These are phyloP conservation scores for Allophyes oxyacanthae DNA, from an alignment of 2,888 invertebrate genomes.

Conservation along the genomic window DNA sequence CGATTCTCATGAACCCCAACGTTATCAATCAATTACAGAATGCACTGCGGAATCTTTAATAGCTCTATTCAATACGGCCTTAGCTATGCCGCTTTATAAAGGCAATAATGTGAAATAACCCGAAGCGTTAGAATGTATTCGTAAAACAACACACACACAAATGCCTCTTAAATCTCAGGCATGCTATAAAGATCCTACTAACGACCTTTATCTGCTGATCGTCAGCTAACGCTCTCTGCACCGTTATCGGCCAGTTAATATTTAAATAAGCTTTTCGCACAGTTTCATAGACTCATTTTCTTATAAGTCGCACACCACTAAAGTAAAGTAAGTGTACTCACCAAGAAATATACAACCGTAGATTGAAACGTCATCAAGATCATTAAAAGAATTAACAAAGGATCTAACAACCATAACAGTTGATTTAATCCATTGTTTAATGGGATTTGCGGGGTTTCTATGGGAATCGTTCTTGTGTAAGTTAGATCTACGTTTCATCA, in stretches of 20 bases:
- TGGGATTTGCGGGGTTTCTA: constrained; percentile 52
- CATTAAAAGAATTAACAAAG: constrained; percentile 34
- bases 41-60: constrained; percentile 36
- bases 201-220: constrained; percentile 48
- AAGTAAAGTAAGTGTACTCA: constrained; percentile 10
- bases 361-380: constrained; percentile 17
- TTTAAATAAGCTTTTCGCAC: constrained; percentile 55
- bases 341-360: constrained; percentile 4
- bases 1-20: constrained; percentile 8
- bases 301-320: constrained; percentile 18
- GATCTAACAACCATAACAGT: constrained; percentile 39
- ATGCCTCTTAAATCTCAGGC: constrained; percentile 38
- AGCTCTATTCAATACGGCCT: constrained; percentile 39
- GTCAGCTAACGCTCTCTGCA: constrained; percentile 33
- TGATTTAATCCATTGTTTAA: constrained; percentile 60
- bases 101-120: constrained; percentile 26
- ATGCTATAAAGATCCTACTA: constrained; percentile 50
- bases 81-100: constrained; percentile 24
- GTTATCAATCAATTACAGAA: constrained; percentile 22
- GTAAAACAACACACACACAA: constrained; percentile 34
- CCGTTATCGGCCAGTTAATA: constrained; percentile 44
- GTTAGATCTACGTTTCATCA: constrained; percentile 49
- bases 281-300: constrained; percentile 44
- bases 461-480: constrained; percentile 60
- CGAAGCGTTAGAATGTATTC: constrained; percentile 13